phyloP scores from a whole-genome alignment of 2,113 vertebrate species.

The Epinephelus fuscoguttatus region DNA sequence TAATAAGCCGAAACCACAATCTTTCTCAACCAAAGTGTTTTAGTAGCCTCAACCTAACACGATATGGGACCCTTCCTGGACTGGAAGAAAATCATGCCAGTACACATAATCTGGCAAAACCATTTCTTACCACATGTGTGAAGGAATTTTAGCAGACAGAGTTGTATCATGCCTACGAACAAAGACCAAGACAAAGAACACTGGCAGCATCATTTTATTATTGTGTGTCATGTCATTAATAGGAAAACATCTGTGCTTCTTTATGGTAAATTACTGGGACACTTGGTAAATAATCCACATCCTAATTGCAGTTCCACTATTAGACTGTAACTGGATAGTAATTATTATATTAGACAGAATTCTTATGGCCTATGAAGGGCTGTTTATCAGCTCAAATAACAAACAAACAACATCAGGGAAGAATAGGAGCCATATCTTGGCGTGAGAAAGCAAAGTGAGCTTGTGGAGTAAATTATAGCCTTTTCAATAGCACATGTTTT shows the following conservation, averaged over 20 bases:
- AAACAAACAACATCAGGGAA: not conserved
- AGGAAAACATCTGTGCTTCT: not conserved
- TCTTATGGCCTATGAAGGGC: not conserved
- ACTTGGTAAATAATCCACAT: not conserved
- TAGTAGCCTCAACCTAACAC: too few relatives aligned
- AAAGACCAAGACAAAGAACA: not conserved
- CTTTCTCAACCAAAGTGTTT: not conserved
- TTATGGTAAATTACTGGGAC: not conserved
- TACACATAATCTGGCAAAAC: not conserved
- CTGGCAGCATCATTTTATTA: too few relatives aligned
- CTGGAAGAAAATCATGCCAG: too few relatives aligned
- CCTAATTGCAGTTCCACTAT: not conserved
- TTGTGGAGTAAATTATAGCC: not conserved
- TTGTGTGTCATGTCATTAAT: too few relatives aligned
- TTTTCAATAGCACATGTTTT: constrained; percentile 15
- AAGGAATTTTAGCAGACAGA: not conserved
- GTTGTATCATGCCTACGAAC: not conserved
- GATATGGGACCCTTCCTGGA: too few relatives aligned
- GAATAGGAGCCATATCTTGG: not conserved
- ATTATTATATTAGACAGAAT: not conserved
- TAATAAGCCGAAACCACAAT: not conserved
- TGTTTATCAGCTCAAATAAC: not conserved
- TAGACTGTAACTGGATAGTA: not conserved
- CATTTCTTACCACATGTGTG: not conserved
- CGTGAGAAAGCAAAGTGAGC: not conserved